Conservation (phyloP, 2,888 invertebrate species). For the Brenthis daphne region DNA sequence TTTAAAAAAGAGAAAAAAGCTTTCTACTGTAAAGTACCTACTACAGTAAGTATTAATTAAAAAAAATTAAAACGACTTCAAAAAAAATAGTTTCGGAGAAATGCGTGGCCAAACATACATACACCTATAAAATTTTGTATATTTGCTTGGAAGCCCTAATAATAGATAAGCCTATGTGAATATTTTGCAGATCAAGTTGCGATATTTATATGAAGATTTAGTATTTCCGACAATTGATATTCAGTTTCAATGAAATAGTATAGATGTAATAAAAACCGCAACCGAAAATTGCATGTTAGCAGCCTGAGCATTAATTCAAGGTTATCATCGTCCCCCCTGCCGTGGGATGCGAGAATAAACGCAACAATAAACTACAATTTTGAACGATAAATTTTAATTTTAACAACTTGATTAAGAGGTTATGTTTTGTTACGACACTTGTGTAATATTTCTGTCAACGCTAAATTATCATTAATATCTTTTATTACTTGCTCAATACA, state of each 20-base stretch:
- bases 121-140: too few species aligned
- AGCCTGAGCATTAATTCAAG: conserved; percentile 77
- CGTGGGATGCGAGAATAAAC: conserved; percentile 61
- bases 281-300: conserved; percentile 62
- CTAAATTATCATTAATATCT: conserved; percentile 15
- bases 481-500: background rate
- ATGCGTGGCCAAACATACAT: too few species aligned
- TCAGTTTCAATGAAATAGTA: conserved; percentile 17
- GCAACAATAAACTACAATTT: conserved; percentile 66
- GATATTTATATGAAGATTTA: background rate
- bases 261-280: conserved; percentile 65
- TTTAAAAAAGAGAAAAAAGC: too few species aligned
- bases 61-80: too few species aligned
- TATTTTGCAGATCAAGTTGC: too few species aligned
- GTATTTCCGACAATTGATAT: conserved; percentile 3
- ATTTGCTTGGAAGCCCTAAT: too few species aligned
- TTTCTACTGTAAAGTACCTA: too few species aligned
- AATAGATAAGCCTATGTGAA: too few species aligned
- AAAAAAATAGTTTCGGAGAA: too few species aligned
- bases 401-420: conserved; percentile 62
- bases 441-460: conserved; percentile 23
- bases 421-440: conserved; percentile 45
- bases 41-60: too few species aligned
- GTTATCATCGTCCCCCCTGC: conserved; percentile 61
- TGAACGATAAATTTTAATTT: conserved; percentile 61